Conservation (phyloP, 2,888 invertebrate genomes). For the Apamea monoglypha region DNA sequence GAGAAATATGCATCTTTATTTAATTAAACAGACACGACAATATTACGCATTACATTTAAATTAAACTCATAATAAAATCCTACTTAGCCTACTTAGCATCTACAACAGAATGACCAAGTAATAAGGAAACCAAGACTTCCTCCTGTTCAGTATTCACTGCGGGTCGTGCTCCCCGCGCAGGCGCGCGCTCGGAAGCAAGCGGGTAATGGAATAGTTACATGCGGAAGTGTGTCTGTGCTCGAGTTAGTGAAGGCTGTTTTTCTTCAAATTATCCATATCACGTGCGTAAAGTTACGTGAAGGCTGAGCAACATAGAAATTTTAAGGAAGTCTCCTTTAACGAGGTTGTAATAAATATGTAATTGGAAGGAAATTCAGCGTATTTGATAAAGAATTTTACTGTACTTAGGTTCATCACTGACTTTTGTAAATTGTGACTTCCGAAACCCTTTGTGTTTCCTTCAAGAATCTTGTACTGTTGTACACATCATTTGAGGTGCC, state of each 20-base stretch:
- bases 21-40: neutral
- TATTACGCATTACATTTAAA: neutral
- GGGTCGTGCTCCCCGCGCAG: constrained; percentile 43
- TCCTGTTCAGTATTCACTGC: constrained; percentile 67
- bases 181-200: constrained; percentile 42
- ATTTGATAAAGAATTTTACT: neutral
- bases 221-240: constrained; percentile 44
- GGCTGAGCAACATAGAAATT: constrained; percentile 59
- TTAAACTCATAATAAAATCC: constrained; percentile 19
- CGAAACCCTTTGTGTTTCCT: neutral
- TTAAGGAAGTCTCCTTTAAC: constrained; percentile 50
- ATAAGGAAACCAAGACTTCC: constrained; percentile 61
- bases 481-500: neutral
- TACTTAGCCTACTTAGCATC: constrained; percentile 29
- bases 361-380: constrained; percentile 5
- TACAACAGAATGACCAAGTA: constrained; percentile 48
- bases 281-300: constrained; percentile 48
- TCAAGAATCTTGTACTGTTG: neutral
- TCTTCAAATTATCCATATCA: constrained; percentile 64
- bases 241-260: constrained; percentile 51
- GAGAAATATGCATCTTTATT: neutral
- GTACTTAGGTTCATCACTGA: neutral
- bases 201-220: constrained; percentile 53
- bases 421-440: neutral
- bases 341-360: constrained; percentile 34